Conservation (phyloP, 2,888 invertebrate species). For the Neoaliturus tenellus region DNA sequence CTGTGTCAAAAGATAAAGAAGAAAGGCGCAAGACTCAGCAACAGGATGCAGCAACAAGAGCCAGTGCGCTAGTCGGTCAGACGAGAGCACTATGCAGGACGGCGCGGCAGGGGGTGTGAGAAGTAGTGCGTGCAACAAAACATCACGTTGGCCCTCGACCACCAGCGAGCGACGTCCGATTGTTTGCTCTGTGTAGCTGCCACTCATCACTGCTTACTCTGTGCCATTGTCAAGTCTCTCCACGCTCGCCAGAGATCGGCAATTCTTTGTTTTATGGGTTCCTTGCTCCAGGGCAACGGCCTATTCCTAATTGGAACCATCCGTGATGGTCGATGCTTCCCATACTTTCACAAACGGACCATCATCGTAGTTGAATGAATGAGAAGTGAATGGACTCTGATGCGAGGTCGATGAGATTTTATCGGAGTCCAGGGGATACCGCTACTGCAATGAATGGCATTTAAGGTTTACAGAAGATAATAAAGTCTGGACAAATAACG, state of each 20-base stretch:
- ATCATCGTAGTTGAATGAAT: too few relatives aligned
- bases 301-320: conserved; percentile 7
- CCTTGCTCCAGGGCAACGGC: not conserved
- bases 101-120: not conserved
- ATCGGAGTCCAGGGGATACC: too few relatives aligned
- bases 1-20: not conserved
- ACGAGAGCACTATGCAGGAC: not conserved
- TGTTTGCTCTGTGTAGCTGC: not conserved
- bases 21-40: not conserved
- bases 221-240: not conserved
- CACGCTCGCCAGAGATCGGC: not conserved
- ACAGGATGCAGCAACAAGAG: not conserved
- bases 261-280: not conserved
- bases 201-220: conserved; percentile 2
- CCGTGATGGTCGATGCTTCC: conserved; percentile 1
- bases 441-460: too few relatives aligned
- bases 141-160: not conserved
- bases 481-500: too few relatives aligned
- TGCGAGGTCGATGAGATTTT: too few relatives aligned
- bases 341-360: conserved; percentile 3
- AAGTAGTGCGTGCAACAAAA: conserved; percentile 9
- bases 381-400: not conserved
- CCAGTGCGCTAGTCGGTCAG: not conserved
- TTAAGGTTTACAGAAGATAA: too few relatives aligned
- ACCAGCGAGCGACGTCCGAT: not conserved